These are phyloP conservation scores for Rhyacophila evoluta DNA, from an alignment of 2,888 invertebrate species.

Conservation along the genomic window DNA sequence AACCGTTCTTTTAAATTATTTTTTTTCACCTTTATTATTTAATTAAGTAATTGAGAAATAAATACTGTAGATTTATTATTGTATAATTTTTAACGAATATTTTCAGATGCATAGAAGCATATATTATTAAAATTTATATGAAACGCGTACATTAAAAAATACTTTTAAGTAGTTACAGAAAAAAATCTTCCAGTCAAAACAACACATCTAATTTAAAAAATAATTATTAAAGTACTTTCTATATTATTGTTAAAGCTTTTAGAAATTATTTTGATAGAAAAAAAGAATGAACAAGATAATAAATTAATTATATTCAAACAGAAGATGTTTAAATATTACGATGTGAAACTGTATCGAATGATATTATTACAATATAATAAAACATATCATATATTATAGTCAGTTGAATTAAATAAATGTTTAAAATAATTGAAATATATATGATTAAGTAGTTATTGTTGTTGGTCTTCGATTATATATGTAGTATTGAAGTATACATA, in stretches of 20 bases:
- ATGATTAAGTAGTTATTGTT: constrained; percentile 49
- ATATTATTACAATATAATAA: constrained; percentile 35
- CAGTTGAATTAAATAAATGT: constrained; percentile 7
- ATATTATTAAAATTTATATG: not conserved
- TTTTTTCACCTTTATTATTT: no score
- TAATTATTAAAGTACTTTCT: not conserved
- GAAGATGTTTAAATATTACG: constrained; percentile 53
- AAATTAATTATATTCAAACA: constrained; percentile 46
- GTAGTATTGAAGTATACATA: constrained; percentile 51
- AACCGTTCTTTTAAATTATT: no score
- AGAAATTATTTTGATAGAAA: constrained; percentile 5
- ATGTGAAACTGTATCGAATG: constrained; percentile 34
- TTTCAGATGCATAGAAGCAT: no score
- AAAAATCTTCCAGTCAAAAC: not conserved
- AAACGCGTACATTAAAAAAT: not conserved
- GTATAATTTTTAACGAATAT: no score
- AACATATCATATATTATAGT: constrained; percentile 48
- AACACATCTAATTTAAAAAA: not conserved
- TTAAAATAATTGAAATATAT: not conserved
- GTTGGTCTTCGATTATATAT: constrained; percentile 52
- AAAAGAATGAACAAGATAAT: constrained; percentile 13
- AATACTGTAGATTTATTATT: no score
- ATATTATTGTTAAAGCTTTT: constrained; percentile 10
- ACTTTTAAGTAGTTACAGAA: not conserved
- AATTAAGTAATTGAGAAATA: no score